phyloP scores from a whole-genome alignment of 2,888 invertebrate genomes.

The Microchrysa polita region DNA sequence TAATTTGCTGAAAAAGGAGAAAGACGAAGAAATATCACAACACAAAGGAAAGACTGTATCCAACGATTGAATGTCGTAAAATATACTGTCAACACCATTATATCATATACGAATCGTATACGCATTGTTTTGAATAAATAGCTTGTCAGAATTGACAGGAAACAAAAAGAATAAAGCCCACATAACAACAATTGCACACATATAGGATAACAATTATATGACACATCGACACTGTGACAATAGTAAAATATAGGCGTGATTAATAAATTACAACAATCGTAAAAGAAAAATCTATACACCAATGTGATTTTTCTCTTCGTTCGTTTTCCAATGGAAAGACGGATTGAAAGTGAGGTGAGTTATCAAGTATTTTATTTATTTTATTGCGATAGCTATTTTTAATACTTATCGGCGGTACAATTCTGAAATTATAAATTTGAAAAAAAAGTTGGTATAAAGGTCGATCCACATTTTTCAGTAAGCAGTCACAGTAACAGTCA shows the following conservation, averaged over 20 bases:
- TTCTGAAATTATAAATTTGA: too few species aligned
- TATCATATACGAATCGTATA: not conserved
- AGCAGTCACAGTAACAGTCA: too few species aligned
- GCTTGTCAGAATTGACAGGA: not conserved
- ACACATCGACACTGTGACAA: slow-evolving; percentile 12
- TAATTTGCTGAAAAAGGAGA: too few species aligned
- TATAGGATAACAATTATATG: not conserved
- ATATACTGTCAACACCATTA: not conserved
- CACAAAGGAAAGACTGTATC: not conserved
- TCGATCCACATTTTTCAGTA: too few species aligned
- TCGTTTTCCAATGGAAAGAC: not conserved
- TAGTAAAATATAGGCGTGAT: not conserved
- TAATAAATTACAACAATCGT: slow-evolving; percentile 7
- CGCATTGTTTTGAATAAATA: not conserved
- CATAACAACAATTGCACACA: too few species aligned
- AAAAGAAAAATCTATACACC: slow-evolving; percentile 23
- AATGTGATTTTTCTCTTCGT: slow-evolving; percentile 3
- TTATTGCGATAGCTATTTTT: too few species aligned
- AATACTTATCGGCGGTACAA: too few species aligned
- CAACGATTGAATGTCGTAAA: not conserved
- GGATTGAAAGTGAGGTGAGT: slow-evolving; percentile 22
- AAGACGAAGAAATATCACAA: not conserved
- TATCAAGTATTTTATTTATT: not conserved
- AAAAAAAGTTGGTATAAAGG: too few species aligned
- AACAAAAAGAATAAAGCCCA: slow-evolving; percentile 6